Evolutionary conservation across 1,140 invertebrate genomes (phyloP).

Genomic region (Ericerus pela): DNA sequence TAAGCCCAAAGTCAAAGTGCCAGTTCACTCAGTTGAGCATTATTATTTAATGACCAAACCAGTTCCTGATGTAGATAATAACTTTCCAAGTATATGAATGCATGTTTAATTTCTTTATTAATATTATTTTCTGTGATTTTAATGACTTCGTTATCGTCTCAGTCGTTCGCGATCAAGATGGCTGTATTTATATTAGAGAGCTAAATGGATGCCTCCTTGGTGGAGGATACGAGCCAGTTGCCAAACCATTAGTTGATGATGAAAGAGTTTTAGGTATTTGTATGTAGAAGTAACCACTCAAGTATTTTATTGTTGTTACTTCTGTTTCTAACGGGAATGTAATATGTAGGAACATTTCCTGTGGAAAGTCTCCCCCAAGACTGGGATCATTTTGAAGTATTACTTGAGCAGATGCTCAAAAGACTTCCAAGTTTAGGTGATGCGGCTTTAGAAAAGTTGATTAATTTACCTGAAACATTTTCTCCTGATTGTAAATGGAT

Average conservation of each 20-base stretch:
- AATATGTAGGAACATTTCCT: no score
- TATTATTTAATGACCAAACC: slow-evolving; percentile 79
- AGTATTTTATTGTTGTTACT: no score
- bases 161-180: slow-evolving; percentile 81
- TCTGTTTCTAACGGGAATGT: no score
- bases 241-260: slow-evolving; percentile 79
- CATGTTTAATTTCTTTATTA: slow-evolving; percentile 14
- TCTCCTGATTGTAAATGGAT: slow-evolving; percentile 86
- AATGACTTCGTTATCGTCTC: slow-evolving; percentile 23
- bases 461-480: slow-evolving; percentile 83
- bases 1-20: slow-evolving; percentile 72
- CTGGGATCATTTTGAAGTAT: slow-evolving; percentile 90
- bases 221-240: slow-evolving; percentile 72
- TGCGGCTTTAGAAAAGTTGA: slow-evolving; percentile 56
- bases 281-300: not conserved
- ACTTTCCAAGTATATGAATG: slow-evolving; percentile 43
- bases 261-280: slow-evolving; percentile 42
- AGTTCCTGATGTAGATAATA: slow-evolving; percentile 49
- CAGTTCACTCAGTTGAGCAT: slow-evolving; percentile 83
- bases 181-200: slow-evolving; percentile 71
- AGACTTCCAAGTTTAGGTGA: slow-evolving; percentile 63
- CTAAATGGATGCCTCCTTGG: slow-evolving; percentile 61
- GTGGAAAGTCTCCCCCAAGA: slow-evolving; percentile 57
- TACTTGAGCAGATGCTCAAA: slow-evolving; percentile 69
- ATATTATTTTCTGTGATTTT: slow-evolving; percentile 1